Evolutionary conservation across 2,888 invertebrate species (phyloP), one percentile per base, ranked within the genome.

Genomic region (Diarsia rubi): DNA sequence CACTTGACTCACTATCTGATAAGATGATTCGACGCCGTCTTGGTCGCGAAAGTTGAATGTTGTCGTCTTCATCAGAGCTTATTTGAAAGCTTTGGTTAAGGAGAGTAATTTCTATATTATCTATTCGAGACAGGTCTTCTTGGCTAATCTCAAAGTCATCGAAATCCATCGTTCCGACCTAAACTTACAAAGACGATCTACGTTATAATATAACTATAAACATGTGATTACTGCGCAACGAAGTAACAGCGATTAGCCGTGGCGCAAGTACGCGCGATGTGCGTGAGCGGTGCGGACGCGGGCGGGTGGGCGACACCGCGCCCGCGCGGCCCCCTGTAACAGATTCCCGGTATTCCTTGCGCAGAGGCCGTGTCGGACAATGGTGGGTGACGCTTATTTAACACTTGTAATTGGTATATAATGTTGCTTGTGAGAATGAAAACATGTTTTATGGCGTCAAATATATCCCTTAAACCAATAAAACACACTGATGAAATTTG

Each of bases 81-180:
- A 81, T 37, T 37, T 72, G 65, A 37, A 80, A 68, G 73, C 71
- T 78, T 45, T 72, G 37, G 49, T 80, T 72, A 16, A 80, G 54
- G 16, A 80, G 54, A 74, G 66, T 62, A 45, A 80, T 69, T 66
- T 80, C 72, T 12, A 80, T 71, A 57, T 72, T 78, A 16, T 78
- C 77, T 45, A 80, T 71, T 37, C 73, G 68, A 24, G 69, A 42
- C 54, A 80, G 27, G 31, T 72, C 69, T 63, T 77, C 77, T 69
- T 77, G 69, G 37, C 52, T 77, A 37, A 80, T 68, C 42, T 77
- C 77, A 69, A 74, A 75, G 47, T 78, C 73, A 37, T 71, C 73
- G 47, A 75, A 75, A 66, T 64, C 64, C 64, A 57, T 57, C 57
- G 24, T 57, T 57, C 24, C 57, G 57, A 57, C 47, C 19, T 47